Evolutionary conservation across 2,113 vertebrate genomes (phyloP), one percentile per base, ranked within the genome.

Genomic region (Platysteira castanea): DNA sequence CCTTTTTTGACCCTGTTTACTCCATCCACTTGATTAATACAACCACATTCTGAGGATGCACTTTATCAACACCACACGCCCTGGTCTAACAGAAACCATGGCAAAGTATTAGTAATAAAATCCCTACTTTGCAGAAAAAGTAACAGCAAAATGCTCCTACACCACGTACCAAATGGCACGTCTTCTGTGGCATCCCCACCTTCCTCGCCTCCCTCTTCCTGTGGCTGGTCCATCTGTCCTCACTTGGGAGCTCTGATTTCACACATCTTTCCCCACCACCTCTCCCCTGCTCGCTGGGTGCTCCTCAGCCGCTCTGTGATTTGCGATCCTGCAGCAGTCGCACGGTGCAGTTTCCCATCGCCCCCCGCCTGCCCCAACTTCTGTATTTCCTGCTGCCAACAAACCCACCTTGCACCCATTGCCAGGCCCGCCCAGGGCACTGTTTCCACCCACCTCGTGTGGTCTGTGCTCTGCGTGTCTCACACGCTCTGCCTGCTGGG

Each of bases 191-290:
- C 73, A 37, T 76, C 83, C 53, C 90, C 76, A 90, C 86, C 83
- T 80, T 92, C 80, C 79, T 92, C 54, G 2, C 94, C 83, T 94
- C 69, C 50, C 64, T 76, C 81, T 90, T 78, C 50, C 94, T 86
- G 83, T 1, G 20, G 76, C 90, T 95, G 91, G 86, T 95, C 93
- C 90, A 77, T 90, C 94, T 94, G 90, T 90, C 95, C 90, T 95
- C 92, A 74, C 76, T 86, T 28, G 50, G 76, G 88, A 94, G 83
- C 90, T 97, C 77, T 92, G 92, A 92, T 96, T 96, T 97, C 93
- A 86, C 92, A 95, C 92, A 46, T 93, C 74, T 94, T 39, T 88
- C 90, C 85, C 92, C 90, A 91, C 28, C 7, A 3, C 27, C 2
- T 87, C 73, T 93, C 20, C 67, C 60, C 54, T 41, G 41, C 65